phyloP scores from a whole-genome alignment of 2,888 invertebrate species.

The Drosophila anceps region DNA sequence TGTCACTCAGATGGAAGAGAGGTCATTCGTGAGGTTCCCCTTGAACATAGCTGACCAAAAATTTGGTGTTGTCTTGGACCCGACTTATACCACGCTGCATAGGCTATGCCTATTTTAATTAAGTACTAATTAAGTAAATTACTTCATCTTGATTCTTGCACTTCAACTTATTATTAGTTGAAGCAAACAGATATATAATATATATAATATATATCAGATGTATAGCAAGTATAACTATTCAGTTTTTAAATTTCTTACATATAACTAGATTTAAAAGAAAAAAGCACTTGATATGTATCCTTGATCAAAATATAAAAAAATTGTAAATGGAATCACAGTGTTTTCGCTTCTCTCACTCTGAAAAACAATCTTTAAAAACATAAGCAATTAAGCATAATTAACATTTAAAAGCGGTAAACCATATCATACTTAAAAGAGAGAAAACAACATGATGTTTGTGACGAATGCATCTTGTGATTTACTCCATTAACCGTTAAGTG shows the following conservation, averaged over 20 bases:
- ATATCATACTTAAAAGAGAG: background rate
- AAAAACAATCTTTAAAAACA: background rate
- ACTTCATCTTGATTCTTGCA: too few relatives aligned
- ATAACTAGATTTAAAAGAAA: background rate
- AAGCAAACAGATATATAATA: too few relatives aligned
- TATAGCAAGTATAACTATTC: too few relatives aligned
- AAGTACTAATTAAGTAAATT: background rate
- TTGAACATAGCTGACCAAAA: background rate
- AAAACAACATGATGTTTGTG: background rate
- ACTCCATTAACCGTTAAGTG: conserved; percentile 32
- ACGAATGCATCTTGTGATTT: conserved; percentile 14
- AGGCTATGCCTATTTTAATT: background rate
- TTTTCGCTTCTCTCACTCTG: too few relatives aligned
- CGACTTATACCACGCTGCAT: too few relatives aligned
- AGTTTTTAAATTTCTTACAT: background rate
- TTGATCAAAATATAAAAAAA: background rate
- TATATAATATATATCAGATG: too few relatives aligned
- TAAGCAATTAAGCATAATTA: conserved; percentile 7
- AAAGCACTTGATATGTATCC: background rate
- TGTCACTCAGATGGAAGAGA: background rate
- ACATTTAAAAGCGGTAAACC: conserved; percentile 1
- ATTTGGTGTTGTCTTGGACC: background rate
- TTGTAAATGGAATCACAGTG: background rate
- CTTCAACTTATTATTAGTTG: too few relatives aligned
- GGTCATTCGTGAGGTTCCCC: background rate